These are phyloP conservation scores for Paralichthys olivaceus DNA, from an alignment of 2,113 vertebrate genomes.

Conservation along the genomic window DNA sequence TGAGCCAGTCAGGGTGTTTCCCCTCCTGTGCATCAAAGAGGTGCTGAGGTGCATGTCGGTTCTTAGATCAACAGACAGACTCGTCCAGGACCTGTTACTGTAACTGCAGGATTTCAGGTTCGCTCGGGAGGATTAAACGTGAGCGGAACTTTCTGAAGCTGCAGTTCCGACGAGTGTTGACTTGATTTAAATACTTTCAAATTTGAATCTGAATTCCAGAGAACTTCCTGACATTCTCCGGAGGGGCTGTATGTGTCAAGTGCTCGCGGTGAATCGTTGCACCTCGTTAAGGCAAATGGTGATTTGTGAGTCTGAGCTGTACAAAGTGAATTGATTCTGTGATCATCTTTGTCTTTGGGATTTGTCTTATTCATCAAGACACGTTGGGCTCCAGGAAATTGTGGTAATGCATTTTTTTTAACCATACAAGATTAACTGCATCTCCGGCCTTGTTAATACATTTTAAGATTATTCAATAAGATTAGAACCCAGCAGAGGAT, in stretches of 20 bases:
- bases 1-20: slow-evolving; percentile 77
- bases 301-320: no score
- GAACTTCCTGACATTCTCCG: not conserved
- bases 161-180: not conserved
- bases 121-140: not conserved
- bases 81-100: not conserved
- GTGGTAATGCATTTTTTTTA: no score
- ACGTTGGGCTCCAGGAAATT: no score
- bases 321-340: no score
- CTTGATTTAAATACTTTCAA: not conserved
- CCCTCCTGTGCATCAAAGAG: slow-evolving; percentile 47
- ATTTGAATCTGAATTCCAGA: not conserved
- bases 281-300: no score
- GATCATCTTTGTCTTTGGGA: no score
- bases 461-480: not conserved
- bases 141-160: not conserved
- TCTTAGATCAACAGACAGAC: slow-evolving; percentile 13
- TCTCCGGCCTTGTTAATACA: not conserved
- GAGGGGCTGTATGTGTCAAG: not conserved
- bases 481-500: not conserved
- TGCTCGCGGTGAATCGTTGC: no score
- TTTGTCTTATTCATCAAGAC: no score
- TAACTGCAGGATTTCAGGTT: not conserved
- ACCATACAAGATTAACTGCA: not conserved
- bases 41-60: slow-evolving; percentile 3